phyloP scores from a whole-genome alignment of 2,113 vertebrate genomes.

The Rissa tridactyla region DNA sequence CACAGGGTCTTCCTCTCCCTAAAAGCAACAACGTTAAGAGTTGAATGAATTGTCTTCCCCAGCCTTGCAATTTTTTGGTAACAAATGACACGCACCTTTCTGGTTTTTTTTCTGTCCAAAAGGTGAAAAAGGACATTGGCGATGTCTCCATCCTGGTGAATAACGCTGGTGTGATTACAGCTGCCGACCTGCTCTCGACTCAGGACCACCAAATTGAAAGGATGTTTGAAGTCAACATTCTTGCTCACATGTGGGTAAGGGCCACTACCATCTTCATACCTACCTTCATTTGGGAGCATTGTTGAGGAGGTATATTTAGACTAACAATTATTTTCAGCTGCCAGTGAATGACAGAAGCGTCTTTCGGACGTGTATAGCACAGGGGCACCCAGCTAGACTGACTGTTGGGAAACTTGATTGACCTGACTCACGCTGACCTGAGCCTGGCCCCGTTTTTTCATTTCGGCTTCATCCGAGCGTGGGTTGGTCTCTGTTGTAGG shows the following conservation, averaged over 20 bases:
- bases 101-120: background rate
- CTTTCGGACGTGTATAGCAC: fast-evolving
- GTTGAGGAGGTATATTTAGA: background rate
- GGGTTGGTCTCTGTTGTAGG: background rate
- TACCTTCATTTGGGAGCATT: fast-evolving
- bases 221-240: slow-evolving; percentile 76
- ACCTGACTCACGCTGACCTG: background rate
- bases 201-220: slow-evolving; percentile 77
- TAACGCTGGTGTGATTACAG: slow-evolving; percentile 73
- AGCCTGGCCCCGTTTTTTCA: background rate
- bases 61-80: no score
- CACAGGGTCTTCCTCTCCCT: background rate
- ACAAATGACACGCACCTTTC: background rate
- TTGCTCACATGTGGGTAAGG: slow-evolving; percentile 80
- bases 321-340: background rate
- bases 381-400: background rate
- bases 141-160: slow-evolving; percentile 78
- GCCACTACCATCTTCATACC: background rate
- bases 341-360: background rate
- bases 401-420: background rate
- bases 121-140: slow-evolving; percentile 77
- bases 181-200: slow-evolving; percentile 70
- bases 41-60: background rate
- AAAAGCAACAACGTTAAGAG: background rate
- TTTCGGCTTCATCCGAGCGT: background rate